Evolutionary conservation across 2,888 invertebrate genomes (phyloP), one percentile per base, ranked within the genome.

Genomic region (Panzeria rudis): DNA sequence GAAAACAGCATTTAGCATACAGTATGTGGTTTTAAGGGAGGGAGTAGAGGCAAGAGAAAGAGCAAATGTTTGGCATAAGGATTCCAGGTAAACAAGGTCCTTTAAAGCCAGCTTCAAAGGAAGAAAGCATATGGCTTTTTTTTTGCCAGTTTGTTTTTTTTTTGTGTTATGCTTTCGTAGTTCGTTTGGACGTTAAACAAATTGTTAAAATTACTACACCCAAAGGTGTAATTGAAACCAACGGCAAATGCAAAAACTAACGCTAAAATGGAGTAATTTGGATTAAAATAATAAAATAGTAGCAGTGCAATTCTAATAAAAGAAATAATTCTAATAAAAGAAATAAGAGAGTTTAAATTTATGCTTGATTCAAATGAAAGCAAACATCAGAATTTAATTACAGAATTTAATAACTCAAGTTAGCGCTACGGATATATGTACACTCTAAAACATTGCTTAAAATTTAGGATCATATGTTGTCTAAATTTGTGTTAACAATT

Each of bases 161-260:
- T 15, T 9, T 54, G 13, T 64, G 17, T 23, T 15, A n/a, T 59
- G 56, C 50, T 56, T 61, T 54, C 32, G 17, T 52, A 64, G 59
- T 41, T 72, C 56, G 59, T 50, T 38, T 64, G 76, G 61, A 69
- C 38, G 61, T 79, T 61, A 47, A 78, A 56, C 50, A 78, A 82
- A 81, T 82, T 86, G 87, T 87, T 86, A 69, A 89, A 89, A 90
- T 91, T 91, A 91, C 90, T 90, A 88, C 91, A 91, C 91, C 91
- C 91, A 88, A 89, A 91, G 91, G 91, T 91, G 90, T 90, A 91
- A 91, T 91, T 91, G 91, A 91, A 91, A 90, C 89, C 89, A 89
- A 87, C 76, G 69, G 72, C 35, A 85, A 79, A 86, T 54, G 50
- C 23, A 52, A 79, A 68, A 52, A n/a, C 20, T 3, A 56, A 76